Evolutionary conservation across 2,113 vertebrate genomes (phyloP).

Genomic region (Lanius ludovicianus): DNA sequence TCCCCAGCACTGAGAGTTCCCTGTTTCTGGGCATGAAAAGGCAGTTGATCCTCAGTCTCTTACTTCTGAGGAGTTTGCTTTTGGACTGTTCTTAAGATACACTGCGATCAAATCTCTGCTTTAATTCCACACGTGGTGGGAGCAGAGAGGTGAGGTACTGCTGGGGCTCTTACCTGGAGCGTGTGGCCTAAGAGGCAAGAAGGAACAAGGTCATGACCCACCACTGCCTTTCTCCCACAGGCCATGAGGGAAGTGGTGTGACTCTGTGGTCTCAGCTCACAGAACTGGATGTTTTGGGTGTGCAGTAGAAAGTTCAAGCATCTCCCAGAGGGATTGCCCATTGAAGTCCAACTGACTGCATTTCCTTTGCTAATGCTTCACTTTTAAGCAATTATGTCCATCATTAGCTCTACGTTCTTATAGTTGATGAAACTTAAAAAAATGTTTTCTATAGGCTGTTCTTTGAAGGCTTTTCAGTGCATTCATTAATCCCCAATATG

Average conservation of each 20-base stretch:
- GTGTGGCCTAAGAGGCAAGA: neutral
- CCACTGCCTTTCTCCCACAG: neutral
- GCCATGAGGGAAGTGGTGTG: neutral
- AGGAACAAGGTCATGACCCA: neutral
- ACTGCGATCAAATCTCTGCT: rapidly evolving
- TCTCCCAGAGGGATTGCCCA: neutral
- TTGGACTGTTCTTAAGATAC: neutral
- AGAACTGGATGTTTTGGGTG: neutral
- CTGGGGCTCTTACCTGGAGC: neutral
- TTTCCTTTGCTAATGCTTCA: neutral
- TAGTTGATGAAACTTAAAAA: neutral
- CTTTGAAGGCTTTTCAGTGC: neutral
- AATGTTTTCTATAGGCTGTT: rapidly evolving
- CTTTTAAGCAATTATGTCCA: neutral
- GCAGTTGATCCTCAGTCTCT: neutral
- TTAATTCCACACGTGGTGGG: neutral
- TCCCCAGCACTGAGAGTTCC: neutral
- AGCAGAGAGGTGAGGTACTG: neutral
- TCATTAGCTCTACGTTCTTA: neutral
- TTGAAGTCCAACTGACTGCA: neutral
- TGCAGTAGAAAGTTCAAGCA: neutral
- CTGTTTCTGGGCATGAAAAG: neutral
- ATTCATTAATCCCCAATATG: neutral
- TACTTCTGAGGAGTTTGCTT: neutral
- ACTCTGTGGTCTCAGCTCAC: neutral